Evolutionary conservation across 2,797 vertebrate species (phyloP).

Genomic region (Poecilia gillii): DNA sequence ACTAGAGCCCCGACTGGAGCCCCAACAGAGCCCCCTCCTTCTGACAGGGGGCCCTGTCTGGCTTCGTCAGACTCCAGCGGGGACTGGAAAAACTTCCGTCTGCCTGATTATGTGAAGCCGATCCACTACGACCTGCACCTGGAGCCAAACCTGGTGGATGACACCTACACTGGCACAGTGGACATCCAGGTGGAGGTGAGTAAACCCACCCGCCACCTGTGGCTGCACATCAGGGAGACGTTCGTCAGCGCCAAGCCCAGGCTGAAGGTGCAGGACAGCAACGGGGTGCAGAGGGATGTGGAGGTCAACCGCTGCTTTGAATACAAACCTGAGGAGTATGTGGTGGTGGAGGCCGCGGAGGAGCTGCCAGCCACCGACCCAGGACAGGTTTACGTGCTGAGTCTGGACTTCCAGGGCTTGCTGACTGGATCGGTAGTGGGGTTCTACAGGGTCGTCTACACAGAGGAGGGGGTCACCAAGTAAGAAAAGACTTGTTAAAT

Average conservation of each 20-base stretch:
- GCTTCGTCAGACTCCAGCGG: slow-evolving; percentile 79
- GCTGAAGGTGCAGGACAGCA: slow-evolving; percentile 36
- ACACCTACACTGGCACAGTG: slow-evolving; percentile 87
- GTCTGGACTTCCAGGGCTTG: slow-evolving; percentile 88
- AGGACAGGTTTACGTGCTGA: slow-evolving; percentile 80
- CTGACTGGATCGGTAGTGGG: slow-evolving; percentile 93
- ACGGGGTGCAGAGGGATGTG: slow-evolving; percentile 49
- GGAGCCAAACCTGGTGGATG: slow-evolving; percentile 82
- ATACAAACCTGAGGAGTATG: slow-evolving; percentile 85
- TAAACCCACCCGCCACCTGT: slow-evolving; percentile 79
- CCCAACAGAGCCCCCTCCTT: slow-evolving; percentile 38
- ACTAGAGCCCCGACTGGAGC: background rate
- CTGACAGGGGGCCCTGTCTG: slow-evolving; percentile 75
- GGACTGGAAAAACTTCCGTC: slow-evolving; percentile 87
- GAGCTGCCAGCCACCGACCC: slow-evolving; percentile 57
- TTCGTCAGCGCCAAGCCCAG: slow-evolving; percentile 78
- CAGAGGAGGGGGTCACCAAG: slow-evolving; percentile 81
- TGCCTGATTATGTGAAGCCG: slow-evolving; percentile 85
- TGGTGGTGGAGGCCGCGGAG: slow-evolving; percentile 85
- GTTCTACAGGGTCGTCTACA: slow-evolving; percentile 92
- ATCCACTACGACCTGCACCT: slow-evolving; percentile 90
- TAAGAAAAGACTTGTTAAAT: slow-evolving; percentile 65
- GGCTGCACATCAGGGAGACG: slow-evolving; percentile 92
- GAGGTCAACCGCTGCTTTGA: slow-evolving; percentile 85
- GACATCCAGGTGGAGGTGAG: slow-evolving; percentile 79